Evolutionary conservation across 2,888 invertebrate species (phyloP).

Genomic region (Synergus laeviventris): DNA sequence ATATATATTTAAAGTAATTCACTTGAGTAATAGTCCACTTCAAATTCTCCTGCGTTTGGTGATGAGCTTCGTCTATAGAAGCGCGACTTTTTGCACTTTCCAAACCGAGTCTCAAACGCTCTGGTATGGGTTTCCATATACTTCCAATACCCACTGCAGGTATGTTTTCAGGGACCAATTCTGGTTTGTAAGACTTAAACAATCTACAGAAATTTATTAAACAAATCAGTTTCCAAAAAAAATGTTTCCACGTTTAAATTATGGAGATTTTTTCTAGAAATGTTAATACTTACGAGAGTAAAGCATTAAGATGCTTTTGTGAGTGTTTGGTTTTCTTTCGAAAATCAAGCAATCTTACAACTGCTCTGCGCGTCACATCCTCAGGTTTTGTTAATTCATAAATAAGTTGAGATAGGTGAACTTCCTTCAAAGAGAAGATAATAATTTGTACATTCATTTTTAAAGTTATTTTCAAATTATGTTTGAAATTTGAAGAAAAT

Average conservation of each 20-base stretch:
- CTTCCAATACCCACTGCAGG: constrained; percentile 69
- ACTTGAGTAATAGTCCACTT: constrained; percentile 61
- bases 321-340: constrained; percentile 57
- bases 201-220: constrained; percentile 57
- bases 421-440: constrained; percentile 56
- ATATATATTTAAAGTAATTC: background rate
- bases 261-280: background rate
- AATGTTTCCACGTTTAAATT: background rate
- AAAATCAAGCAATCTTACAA: constrained; percentile 61
- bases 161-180: constrained; percentile 72
- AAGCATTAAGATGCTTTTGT: constrained; percentile 65
- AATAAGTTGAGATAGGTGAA: constrained; percentile 64
- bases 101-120: constrained; percentile 61
- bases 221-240: background rate
- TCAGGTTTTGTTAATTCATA: constrained; percentile 70
- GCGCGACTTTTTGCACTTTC: constrained; percentile 64
- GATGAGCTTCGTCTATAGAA: constrained; percentile 46
- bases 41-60: constrained; percentile 48
- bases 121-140: constrained; percentile 69
- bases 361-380: constrained; percentile 71
- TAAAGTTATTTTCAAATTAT: constrained; percentile 1
- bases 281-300: constrained; percentile 64
- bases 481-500: constrained; percentile 18
- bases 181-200: constrained; percentile 73
- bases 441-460: constrained; percentile 8